Evolutionary conservation across 2,888 invertebrate species (phyloP), one percentile per base, ranked within the genome.

Genomic region (Aphidoletes aphidimyza): DNA sequence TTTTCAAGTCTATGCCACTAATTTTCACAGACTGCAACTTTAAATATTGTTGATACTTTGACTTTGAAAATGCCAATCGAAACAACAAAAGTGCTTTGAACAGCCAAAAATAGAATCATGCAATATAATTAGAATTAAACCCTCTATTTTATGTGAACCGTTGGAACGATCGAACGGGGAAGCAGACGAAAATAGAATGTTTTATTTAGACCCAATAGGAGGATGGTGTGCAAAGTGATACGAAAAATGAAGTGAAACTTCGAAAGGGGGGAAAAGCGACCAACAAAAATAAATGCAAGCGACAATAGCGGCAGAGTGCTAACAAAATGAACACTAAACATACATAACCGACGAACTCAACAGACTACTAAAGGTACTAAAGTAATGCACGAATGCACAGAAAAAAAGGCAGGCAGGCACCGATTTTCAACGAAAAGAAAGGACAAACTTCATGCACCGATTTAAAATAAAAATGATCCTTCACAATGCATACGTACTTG

Each of bases 401-500:
- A 2, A 19, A 47, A 54, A 54, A 54, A n/a, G 14, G 22, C 22
- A 69, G n/a, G n/a, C n/a, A n/a, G n/a, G n/a, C n/a, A n/a, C n/a
- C n/a, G n/a, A n/a, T n/a, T n/a, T n/a, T n/a, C n/a, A n/a, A n/a
- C n/a, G n/a, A n/a, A n/a, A 30, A 69, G 30, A 30, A 30, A 30
- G 69, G 30, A 69, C 30, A 69, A 69, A 69, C 69, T 69, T 34
- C 69, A 69, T 69, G 69, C 69, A 69, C 69, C 69, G 69, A 1
- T 69, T 69, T 34, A 30, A 69, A 69, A 69, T 34, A 69, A 69
- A 69, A 69, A 69, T 69, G 30, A 69, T 69, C 69, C 69, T 69
- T 69, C 69, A 69, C 69, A 69, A 69, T 69, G 69, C 69, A 69
- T 69, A 69, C 30, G 69, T 69, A 69, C 69, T 69, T 69, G 69